These are phyloP conservation scores for Syrrhaptes paradoxus DNA, from an alignment of 2,113 vertebrate species.

Conservation along the genomic window DNA sequence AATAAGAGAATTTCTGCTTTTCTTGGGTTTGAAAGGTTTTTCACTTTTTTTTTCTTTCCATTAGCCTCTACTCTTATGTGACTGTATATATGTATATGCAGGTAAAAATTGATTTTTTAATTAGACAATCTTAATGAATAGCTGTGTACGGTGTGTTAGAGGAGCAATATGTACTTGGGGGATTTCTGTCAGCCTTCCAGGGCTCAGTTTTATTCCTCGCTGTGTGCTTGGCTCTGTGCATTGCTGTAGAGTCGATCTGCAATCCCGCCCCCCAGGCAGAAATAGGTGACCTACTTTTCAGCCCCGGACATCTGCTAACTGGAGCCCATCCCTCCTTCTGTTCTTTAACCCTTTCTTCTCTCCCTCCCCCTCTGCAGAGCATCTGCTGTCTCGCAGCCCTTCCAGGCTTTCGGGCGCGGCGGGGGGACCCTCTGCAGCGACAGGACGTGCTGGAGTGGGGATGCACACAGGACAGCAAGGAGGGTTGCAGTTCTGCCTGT, in stretches of 20 bases:
- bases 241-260: neutral
- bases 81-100: neutral
- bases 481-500: neutral
- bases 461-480: neutral
- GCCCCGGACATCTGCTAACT: conserved; percentile 59
- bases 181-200: neutral
- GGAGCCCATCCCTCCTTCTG: neutral
- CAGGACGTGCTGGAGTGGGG: neutral
- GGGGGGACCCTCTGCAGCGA: accelerated
- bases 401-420: neutral
- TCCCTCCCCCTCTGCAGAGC: neutral
- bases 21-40: neutral
- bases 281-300: conserved; percentile 71
- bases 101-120: neutral
- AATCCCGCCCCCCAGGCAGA: neutral
- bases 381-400: neutral
- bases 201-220: neutral
- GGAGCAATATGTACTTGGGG: neutral
- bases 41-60: neutral
- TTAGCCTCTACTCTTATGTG: neutral
- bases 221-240: neutral
- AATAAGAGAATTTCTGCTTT: neutral
- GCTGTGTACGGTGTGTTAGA: neutral
- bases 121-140: neutral
- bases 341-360: conserved; percentile 45